phyloP scores from a whole-genome alignment of 2,888 invertebrate species.

The Drosophila rubida region DNA sequence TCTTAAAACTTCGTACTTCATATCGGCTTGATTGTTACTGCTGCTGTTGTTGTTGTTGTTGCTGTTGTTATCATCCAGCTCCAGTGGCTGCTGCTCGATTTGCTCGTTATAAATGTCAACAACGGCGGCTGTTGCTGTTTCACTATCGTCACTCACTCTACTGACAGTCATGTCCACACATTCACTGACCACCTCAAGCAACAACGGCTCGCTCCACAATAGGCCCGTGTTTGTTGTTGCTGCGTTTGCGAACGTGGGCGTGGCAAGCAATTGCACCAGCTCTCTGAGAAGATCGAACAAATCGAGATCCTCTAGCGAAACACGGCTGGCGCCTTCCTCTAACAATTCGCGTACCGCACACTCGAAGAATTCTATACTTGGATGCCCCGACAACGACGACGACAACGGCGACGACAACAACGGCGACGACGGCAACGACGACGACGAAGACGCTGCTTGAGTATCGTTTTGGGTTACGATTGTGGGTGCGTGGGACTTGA shows the following conservation, averaged over 20 bases:
- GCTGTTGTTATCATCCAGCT: conserved; percentile 55
- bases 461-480: conserved; percentile 46
- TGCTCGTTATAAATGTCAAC: conserved; percentile 60
- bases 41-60: conserved; percentile 19
- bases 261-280: conserved; percentile 59
- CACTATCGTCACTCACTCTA: conserved; percentile 69
- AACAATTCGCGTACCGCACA: conserved; percentile 58
- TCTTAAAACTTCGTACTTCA: conserved; percentile 77
- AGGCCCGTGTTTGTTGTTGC: conserved; percentile 59
- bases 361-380: conserved; percentile 68
- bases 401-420: background rate
- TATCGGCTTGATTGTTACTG: conserved; percentile 47
- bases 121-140: conserved; percentile 52
- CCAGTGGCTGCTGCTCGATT: conserved; percentile 56
- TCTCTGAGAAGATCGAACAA: conserved; percentile 58
- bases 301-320: conserved; percentile 50
- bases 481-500: conserved; percentile 23
- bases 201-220: conserved; percentile 52
- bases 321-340: conserved; percentile 30
- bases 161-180: conserved; percentile 74
- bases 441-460: conserved; percentile 12
- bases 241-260: conserved; percentile 10
- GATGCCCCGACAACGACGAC: conserved; percentile 27
- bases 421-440: conserved; percentile 10
- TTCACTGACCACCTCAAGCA: conserved; percentile 38